phyloP scores from a whole-genome alignment of 2,888 invertebrate genomes.

The Cotesia congregata region DNA sequence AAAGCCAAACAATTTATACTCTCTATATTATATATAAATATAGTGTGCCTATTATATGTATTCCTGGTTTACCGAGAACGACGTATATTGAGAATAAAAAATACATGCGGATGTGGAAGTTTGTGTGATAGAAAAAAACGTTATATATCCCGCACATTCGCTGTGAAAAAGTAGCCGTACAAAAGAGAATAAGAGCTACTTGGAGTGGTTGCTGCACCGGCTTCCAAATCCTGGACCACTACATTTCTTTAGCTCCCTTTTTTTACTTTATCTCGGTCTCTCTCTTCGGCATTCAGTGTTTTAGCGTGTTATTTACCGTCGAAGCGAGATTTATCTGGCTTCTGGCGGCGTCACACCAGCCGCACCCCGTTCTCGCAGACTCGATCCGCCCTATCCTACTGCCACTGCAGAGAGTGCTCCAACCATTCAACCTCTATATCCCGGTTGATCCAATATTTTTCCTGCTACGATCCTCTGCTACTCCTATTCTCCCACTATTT shows the following conservation, averaged over 20 bases:
- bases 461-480: constrained; percentile 21
- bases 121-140: constrained; percentile 20
- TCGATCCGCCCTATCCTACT: constrained; percentile 21
- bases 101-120: constrained; percentile 9
- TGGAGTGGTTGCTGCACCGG: constrained; percentile 39
- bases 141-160: constrained; percentile 20
- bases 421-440: constrained; percentile 3
- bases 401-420: constrained; percentile 35
- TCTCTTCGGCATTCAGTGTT: constrained; percentile 50
- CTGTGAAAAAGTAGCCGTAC: constrained; percentile 26
- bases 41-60: too few species aligned
- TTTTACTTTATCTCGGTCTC: constrained; percentile 39
- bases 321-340: constrained; percentile 52
- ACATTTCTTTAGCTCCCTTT: constrained; percentile 40
- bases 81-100: constrained; percentile 13
- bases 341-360: constrained; percentile 50
- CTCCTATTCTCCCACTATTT: constrained; percentile 12
- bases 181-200: constrained; percentile 40
- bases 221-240: constrained; percentile 13
- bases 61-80: neutral
- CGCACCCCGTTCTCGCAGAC: constrained; percentile 44
- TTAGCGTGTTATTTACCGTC: constrained; percentile 53
- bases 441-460: constrained; percentile 36
- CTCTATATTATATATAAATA: constrained; percentile 13
- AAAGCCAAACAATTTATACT: constrained; percentile 25